Evolutionary conservation across 2,113 vertebrate species (phyloP), one percentile per base, ranked within the genome.

Genomic region (Mesoclemmys tuberculata): DNA sequence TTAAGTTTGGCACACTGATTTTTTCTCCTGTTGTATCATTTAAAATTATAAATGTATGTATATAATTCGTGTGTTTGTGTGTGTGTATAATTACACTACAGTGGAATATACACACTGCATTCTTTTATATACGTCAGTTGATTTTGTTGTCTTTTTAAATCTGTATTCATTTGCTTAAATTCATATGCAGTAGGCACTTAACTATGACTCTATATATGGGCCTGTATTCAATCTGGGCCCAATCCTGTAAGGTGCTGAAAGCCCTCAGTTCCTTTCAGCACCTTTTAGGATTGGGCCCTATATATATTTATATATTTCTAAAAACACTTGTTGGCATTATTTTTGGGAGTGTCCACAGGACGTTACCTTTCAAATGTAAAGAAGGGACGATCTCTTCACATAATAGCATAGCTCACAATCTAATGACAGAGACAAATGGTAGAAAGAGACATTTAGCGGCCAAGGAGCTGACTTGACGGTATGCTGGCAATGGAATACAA

Each of bases 241-340:
- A 46, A 1, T 2, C 2, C 5, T 82, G 12, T 4, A 64, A 41
- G 2, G 0, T n/a, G 77, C 1, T 85, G 3, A 29, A 2, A 1
- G 6, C 19, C 2, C n/a, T 71, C 64, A 71, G 64, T 27, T 79
- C 78, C 75, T 61, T 41, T 1, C 10, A 44, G 41, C 80, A 19
- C 1, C 0, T 85, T 1, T 74, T 38, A 79, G 24, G 3, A 24
- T 1, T 88, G 6, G 3, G 77, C 84, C 2, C 18, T 2, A 9
- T 68, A 90, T 84, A 16, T 88, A n/a, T n/a, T n/a, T n/a, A n/a
- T n/a, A n/a, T n/a, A n/a, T n/a, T n/a, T 61, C 29, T 74, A 38
- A 74, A 7, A 71, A 71, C 44, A 77, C 74, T 29, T 41, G n/a
- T 29, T 46, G 26, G 41, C 22, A 16, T 77, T 77, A 46, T 46